Conservation (phyloP, 2,113 vertebrate genomes). For the Colistium nudipinnis region DNA sequence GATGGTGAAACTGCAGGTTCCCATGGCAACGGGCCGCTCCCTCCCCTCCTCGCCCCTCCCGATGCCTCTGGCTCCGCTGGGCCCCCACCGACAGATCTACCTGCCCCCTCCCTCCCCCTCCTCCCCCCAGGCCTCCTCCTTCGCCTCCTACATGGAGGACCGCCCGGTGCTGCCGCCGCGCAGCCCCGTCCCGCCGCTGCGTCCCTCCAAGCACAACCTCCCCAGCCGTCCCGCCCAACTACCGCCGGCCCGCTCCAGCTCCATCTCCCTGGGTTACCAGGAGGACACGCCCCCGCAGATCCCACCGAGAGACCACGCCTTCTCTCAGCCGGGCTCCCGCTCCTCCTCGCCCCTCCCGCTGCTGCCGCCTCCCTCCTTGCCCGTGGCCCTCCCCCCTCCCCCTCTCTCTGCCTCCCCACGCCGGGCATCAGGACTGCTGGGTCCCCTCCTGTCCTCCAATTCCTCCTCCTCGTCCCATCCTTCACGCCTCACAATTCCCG, state of each 20-base stretch:
- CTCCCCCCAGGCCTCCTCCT: slow-evolving; percentile 71
- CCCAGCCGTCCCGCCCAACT: slow-evolving; percentile 60
- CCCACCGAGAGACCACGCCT: slow-evolving; percentile 90
- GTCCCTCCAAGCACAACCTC: slow-evolving; percentile 82
- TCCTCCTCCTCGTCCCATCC: slow-evolving; percentile 54
- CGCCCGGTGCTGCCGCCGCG: slow-evolving; percentile 91
- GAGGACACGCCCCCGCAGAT: slow-evolving; percentile 87
- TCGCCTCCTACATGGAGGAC: slow-evolving; percentile 79
- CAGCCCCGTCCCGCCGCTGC: slow-evolving; percentile 87
- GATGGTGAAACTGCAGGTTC: slow-evolving; percentile 91
- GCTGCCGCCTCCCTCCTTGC: slow-evolving; percentile 58
- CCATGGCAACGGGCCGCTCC: slow-evolving; percentile 67
- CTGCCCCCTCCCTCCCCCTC: slow-evolving; percentile 76
- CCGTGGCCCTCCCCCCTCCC: slow-evolving; percentile 86
- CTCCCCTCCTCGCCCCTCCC: slow-evolving; percentile 82
- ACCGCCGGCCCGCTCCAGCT: slow-evolving; percentile 54
- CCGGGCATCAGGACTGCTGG: slow-evolving; percentile 80
- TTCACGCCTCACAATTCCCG: slow-evolving; percentile 83
- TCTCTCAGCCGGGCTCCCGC: slow-evolving; percentile 90
- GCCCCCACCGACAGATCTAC: slow-evolving; percentile 78
- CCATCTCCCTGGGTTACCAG: slow-evolving; percentile 80
- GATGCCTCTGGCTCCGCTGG: slow-evolving; percentile 58
- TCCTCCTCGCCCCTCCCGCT: slow-evolving; percentile 88
- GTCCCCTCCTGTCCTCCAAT: slow-evolving; percentile 80
- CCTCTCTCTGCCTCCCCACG: slow-evolving; percentile 84